Conservation (phyloP, 2,888 invertebrate genomes). For the Archaeoteleia sp. region DNA sequence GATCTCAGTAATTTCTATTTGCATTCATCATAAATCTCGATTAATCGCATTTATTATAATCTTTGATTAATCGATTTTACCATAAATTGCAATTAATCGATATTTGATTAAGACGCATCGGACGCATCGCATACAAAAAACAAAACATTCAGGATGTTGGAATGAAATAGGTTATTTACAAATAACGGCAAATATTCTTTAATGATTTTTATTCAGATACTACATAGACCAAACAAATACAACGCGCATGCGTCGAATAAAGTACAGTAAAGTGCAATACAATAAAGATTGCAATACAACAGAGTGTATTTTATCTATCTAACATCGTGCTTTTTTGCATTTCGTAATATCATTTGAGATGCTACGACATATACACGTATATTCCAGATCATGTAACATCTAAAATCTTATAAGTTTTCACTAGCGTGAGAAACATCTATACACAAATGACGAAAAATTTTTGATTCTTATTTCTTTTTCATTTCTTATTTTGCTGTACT, state of each 20-base stretch:
- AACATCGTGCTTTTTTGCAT: constrained; percentile 23
- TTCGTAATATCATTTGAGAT: constrained; percentile 29
- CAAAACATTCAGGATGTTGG: too few relatives aligned
- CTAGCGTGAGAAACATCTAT: constrained; percentile 13
- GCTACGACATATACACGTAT: constrained; percentile 12
- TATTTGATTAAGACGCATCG: too few relatives aligned
- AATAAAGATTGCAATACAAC: constrained; percentile 25
- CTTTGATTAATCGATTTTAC: too few relatives aligned
- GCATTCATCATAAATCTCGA: too few relatives aligned
- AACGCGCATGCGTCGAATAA: constrained; percentile 28
- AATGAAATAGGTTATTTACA: too few relatives aligned
- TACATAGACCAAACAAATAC: constrained; percentile 31
- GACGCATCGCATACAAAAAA: too few relatives aligned
- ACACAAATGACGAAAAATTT: not conserved
- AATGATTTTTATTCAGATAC: constrained; percentile 25
- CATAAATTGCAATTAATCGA: too few relatives aligned
- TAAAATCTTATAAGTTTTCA: constrained; percentile 11
- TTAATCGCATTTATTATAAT: too few relatives aligned
- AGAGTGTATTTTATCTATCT: constrained; percentile 15
- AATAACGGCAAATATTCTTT: too few relatives aligned
- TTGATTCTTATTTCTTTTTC: not conserved
- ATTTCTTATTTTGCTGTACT: constrained; percentile 4
- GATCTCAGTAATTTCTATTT: too few relatives aligned
- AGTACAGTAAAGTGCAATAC: constrained; percentile 44
- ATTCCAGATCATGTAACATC: constrained; percentile 14